Conservation (phyloP, 2,113 vertebrate species). For the Gymnobelideus leadbeateri region DNA sequence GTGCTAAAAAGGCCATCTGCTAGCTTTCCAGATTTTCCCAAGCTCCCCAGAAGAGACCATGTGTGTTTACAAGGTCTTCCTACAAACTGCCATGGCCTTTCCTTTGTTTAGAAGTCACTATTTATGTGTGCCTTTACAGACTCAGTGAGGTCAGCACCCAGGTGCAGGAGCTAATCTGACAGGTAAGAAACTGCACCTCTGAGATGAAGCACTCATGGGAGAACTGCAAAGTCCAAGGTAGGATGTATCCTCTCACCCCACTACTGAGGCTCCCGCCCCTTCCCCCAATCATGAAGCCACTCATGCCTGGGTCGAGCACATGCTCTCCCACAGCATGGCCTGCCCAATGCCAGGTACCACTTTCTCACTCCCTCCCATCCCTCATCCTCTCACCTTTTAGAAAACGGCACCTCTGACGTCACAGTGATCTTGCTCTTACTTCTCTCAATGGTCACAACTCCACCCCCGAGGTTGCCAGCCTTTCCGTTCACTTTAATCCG, state of each 20-base stretch:
- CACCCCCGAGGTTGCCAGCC: constrained; percentile 94
- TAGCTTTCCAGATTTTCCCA: neutral
- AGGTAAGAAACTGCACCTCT: neutral
- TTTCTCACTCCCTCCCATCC: neutral
- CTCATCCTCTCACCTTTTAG: constrained; percentile 90
- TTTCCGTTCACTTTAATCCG: constrained; percentile 98
- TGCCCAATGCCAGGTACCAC: neutral
- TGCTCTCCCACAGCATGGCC: neutral
- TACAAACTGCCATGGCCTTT: neutral
- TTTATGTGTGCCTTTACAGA: neutral
- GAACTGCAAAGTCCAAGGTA: neutral
- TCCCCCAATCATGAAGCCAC: neutral
- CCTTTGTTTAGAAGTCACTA: no score
- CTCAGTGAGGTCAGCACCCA: neutral
- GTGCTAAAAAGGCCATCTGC: neutral
- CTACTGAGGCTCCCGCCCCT: fast-evolving
- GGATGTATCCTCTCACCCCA: neutral
- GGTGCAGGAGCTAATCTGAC: neutral
- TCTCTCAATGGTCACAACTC: constrained; percentile 95
- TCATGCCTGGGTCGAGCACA: neutral
- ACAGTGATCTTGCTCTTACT: constrained; percentile 99
- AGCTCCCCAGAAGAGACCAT: no score
- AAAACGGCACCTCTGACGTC: constrained; percentile 97
- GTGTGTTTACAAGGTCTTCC: no score
- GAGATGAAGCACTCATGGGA: neutral